Conservation (phyloP, 1,140 invertebrate genomes). For the Bombus impatiens region DNA sequence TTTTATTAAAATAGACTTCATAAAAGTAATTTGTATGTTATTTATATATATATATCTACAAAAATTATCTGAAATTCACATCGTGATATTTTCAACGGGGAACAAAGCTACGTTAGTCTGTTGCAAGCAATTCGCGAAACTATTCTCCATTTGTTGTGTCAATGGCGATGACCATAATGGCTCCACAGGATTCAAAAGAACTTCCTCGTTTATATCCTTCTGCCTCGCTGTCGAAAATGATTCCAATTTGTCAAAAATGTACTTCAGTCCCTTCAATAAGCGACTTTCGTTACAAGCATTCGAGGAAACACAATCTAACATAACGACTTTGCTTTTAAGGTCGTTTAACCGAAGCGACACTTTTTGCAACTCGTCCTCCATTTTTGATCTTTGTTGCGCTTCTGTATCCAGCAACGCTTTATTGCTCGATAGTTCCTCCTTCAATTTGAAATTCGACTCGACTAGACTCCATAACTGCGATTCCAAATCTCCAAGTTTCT, state of each 20-base stretch:
- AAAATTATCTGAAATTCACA: neutral
- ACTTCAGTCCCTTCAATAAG: slow-evolving; percentile 20
- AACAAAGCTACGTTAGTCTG: neutral
- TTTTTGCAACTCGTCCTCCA: slow-evolving; percentile 38
- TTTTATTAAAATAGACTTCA: neutral
- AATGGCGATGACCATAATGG: neutral
- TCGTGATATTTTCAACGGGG: neutral
- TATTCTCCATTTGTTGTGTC: neutral
- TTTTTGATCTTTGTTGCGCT: slow-evolving; percentile 13
- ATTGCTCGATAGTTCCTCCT: slow-evolving; percentile 24
- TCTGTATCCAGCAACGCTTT: slow-evolving; percentile 23
- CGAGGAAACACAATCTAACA: slow-evolving; percentile 8
- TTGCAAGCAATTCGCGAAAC: neutral
- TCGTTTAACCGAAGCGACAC: slow-evolving; percentile 29
- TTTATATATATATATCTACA: neutral
- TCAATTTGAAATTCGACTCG: slow-evolving; percentile 32
- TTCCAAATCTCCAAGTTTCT: neutral
- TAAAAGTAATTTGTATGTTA: neutral
- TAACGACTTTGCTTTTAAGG: slow-evolving; percentile 41
- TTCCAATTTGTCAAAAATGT: slow-evolving; percentile 39
- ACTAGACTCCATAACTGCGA: slow-evolving; percentile 24
- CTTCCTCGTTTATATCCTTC: neutral
- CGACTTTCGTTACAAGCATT: slow-evolving; percentile 27
- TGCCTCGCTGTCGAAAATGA: neutral
- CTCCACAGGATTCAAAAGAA: neutral